Percentiles rank a stretch among this genome's conserved stretches.
phyloP scores from a whole-genome alignment of 2,797 vertebrate genomes.

The Strix occidentalis region DNA sequence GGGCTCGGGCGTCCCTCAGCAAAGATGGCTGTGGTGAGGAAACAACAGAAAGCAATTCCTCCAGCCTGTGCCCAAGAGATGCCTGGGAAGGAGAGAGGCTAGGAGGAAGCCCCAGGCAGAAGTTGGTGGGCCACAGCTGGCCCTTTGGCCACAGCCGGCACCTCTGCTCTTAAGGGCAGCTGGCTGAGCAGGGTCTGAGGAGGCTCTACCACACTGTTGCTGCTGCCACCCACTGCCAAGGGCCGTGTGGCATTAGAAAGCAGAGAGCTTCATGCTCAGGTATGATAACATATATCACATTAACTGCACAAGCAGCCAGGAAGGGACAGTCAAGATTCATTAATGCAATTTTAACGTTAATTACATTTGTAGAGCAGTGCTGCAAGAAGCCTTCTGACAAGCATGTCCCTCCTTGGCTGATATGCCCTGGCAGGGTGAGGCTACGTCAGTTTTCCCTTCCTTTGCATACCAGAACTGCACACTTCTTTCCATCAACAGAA shows the following conservation, averaged over 20 bases:
- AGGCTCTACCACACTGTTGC: fast-evolving
- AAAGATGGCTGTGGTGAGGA: not conserved
- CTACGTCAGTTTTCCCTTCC: not conserved
- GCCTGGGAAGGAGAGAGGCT: not conserved
- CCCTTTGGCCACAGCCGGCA: fast-evolving
- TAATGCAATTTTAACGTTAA: not conserved
- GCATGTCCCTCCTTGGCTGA: not conserved
- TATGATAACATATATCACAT: not conserved
- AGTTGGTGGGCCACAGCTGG: not conserved
- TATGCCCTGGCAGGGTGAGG: not conserved
- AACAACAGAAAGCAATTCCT: not conserved
- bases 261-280: not conserved
- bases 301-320: not conserved
- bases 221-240: not conserved
- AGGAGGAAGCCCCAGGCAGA: not conserved
- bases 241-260: not conserved
- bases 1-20: not conserved
- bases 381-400: not conserved
- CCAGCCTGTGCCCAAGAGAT: not conserved
- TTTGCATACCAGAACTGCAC: not conserved
- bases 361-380: not conserved
- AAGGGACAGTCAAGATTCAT: not conserved
- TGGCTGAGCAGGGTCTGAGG: not conserved
- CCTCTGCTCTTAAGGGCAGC: too few species aligned
- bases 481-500: not conserved